Conservation (phyloP, 2,888 invertebrate genomes). For the Dendrolimus pini region DNA sequence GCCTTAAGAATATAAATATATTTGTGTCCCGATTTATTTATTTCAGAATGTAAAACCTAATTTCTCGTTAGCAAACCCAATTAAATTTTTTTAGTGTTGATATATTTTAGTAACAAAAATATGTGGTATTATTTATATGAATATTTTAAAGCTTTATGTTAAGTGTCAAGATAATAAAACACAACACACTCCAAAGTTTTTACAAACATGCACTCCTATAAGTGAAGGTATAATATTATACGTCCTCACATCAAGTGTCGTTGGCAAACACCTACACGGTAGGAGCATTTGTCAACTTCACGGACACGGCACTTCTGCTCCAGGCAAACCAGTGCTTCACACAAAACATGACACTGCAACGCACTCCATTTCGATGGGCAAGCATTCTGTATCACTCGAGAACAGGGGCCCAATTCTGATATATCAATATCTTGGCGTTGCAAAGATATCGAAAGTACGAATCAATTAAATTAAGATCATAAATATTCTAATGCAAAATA, state of each 20-base stretch:
- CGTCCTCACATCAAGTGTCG: conserved; percentile 35
- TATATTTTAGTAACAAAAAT: no score
- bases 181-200: background rate
- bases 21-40: no score
- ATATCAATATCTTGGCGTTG: no score
- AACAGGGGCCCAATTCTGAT: conserved; percentile 7
- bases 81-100: no score
- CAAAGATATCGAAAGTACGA: background rate
- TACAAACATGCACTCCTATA: background rate
- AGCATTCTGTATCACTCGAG: conserved; percentile 20
- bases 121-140: no score
- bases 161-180: no score
- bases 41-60: no score
- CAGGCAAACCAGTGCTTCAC: conserved; percentile 18
- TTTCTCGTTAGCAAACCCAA: no score
- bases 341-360: conserved; percentile 27
- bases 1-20: no score
- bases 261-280: conserved; percentile 45
- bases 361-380: conserved; percentile 19
- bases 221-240: conserved; percentile 20
- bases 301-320: conserved; percentile 34
- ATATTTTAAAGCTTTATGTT: no score
- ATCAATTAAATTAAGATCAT: no score
- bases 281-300: conserved; percentile 60
- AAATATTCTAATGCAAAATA: no score